Evolutionary conservation across 2,888 invertebrate genomes (phyloP).

Genomic region (Heliconius ismenius): DNA sequence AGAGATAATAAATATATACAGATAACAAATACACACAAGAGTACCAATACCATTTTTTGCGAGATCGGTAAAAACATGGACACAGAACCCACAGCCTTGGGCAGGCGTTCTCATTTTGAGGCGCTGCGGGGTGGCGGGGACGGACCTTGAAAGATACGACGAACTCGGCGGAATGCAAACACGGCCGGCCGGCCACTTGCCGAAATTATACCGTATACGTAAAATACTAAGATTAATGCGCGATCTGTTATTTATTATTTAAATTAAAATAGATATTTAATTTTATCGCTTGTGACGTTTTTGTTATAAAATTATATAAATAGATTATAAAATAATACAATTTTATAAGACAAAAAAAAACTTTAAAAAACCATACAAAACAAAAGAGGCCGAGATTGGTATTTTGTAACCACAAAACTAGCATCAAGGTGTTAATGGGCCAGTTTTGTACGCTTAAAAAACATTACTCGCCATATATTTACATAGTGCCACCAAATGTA

Average conservation of each 20-base stretch:
- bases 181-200: constrained; percentile 62
- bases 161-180: constrained; percentile 77
- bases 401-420: constrained; percentile 48
- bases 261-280: not conserved
- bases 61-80: constrained; percentile 34
- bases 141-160: constrained; percentile 72
- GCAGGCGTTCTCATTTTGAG: constrained; percentile 51
- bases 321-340: too few species aligned
- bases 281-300: not conserved
- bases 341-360: too few species aligned
- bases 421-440: constrained; percentile 56
- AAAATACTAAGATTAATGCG: constrained; percentile 43
- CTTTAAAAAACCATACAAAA: not conserved
- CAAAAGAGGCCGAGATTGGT: not conserved
- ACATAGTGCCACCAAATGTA: constrained; percentile 33
- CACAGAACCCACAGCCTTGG: constrained; percentile 44
- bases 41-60: constrained; percentile 8
- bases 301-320: too few species aligned
- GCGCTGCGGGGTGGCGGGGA: constrained; percentile 62
- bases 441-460: constrained; percentile 52
- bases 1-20: not conserved
- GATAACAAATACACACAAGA: not conserved
- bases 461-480: constrained; percentile 41
- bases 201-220: constrained; percentile 59
- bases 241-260: not conserved